These are phyloP conservation scores for Tigriopus japonicus DNA, from an alignment of 1,140 invertebrate genomes.

Conservation along the genomic window DNA sequence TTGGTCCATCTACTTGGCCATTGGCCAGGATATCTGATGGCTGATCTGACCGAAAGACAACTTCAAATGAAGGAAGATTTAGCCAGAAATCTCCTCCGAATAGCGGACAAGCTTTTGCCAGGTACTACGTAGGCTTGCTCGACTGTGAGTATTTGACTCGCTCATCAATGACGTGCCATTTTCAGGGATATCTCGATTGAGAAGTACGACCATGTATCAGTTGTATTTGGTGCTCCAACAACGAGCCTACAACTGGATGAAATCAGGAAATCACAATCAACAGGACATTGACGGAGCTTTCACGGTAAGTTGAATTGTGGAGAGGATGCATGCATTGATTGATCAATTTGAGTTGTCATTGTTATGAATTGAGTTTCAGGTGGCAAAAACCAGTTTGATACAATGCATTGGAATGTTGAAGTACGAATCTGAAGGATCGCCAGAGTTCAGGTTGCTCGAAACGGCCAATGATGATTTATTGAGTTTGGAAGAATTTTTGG, in stretches of 20 bases:
- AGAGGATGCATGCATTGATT: not conserved
- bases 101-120: constrained; percentile 40
- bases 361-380: not conserved
- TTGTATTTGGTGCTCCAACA: constrained; percentile 6
- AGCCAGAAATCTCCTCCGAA: constrained; percentile 39
- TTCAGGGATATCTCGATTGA: constrained; percentile 6
- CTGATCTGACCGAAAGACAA: constrained; percentile 35
- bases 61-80: constrained; percentile 39
- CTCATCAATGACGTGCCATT: not conserved
- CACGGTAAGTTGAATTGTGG: too few relatives aligned
- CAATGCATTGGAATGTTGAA: not conserved
- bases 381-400: not conserved
- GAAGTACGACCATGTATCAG: constrained; percentile 11
- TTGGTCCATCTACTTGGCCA: constrained; percentile 41
- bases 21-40: constrained; percentile 30
- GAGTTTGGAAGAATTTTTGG: too few relatives aligned
- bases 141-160: not conserved
- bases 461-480: too few relatives aligned
- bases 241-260: constrained; percentile 8
- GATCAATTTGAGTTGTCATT: not conserved
- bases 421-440: not conserved
- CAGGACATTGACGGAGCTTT: not conserved
- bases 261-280: not conserved
- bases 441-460: not conserved
- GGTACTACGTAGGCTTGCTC: constrained; percentile 15